Evolutionary conservation across 2,113 vertebrate species (phyloP), one percentile per base, ranked within the genome.

Genomic region (Neolamprologus longior): DNA sequence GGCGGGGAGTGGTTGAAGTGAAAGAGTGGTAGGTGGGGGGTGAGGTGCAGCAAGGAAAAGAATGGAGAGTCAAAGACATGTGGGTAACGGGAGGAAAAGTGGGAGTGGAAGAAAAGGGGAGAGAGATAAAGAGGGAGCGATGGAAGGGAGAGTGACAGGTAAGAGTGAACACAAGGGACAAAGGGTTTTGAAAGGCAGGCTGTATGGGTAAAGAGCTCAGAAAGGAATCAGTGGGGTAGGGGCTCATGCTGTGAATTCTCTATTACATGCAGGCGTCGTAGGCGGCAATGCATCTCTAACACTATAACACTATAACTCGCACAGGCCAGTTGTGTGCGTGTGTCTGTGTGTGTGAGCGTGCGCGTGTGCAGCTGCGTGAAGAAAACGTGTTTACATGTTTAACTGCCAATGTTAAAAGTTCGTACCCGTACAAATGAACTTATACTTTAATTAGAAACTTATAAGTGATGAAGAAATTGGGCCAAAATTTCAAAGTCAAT

Each of bases 241-340:
- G 58, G 73, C 80, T 90, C 94, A 90, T 93, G 93, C 94, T 91
- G 91, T 81, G 90, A 93, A 83, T 87, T 88, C 87, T 93, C 68
- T 54, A 84, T 81, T 85, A 85, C 93, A 94, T 90, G 91, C 93
- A 91, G 76, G 87, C 54, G 37, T 6, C n/a, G 45, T 85, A 84
- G 57, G 71, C 50, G 14, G 33, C 63, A 87, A 76, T 86, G 84
- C 33, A 83, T 71, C 63, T 90, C 66, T 17, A 55, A 88, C 80
- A 83, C 19, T 78, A 11, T 24, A 54, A 89, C 76, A 76, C 17
- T 73, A 9, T 82, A 76, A 88, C 82, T 80, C 15, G 82, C 81
- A 90, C 17, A 81, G 40, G 50, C 57, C 54, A 80, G 71, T 80
- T 86, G 57, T 52, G 42, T 88, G 37, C 5, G 6, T 86, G 68